Base-by-base conservation (phyloP, 2,888 invertebrate species). In the Limnephilus rhombicus region DNA sequence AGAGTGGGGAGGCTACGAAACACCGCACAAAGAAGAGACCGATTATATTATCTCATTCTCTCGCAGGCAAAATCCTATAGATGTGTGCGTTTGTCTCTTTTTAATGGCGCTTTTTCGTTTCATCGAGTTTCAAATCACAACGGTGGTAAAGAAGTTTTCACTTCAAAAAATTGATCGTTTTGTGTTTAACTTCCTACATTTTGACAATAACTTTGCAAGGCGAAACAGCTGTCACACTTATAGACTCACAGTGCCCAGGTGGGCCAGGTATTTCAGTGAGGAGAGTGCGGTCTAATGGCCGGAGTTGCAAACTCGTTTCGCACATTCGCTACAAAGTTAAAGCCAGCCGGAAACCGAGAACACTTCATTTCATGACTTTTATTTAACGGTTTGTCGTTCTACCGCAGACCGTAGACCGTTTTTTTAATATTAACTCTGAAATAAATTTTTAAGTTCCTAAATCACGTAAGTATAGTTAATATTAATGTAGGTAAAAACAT, bases 261-360 rank as follows among this genome's bases (percentile, higher is more conserved):
- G 83, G 83, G 24, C 83, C 37, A 83, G 83, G 24, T 83, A 83
- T 83, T 83, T 31, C 18, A n/a, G 37, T 37, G 37, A 24, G n/a
- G 83, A 34, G 34, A 45, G 45, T 11, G 37, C 3, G 83, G 83
- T 37, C 37, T 83, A 83, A 83, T 83, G 83, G 37, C 83, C 83
- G 24, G 37, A 83, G 83, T 83, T 83, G 37, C 83, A 34, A 41
- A 41, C 83, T 83, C 83, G 83, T 34, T 83, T 34, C 83, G 37
- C 83, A 41, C 83, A 83, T 83, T 83, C 18, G 24, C 34, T 37
- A 83, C 37, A 37, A 83, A 83, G 37, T 83, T 83, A 37, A 41
- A 34, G 34, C 18, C 83, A 83, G 37, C 12, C 83, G 34, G 37
- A 83, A 83, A 83, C 83, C 83, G 24, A 68, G 68, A 68, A 68